These are phyloP conservation scores for Rhagonycha fulva DNA, from an alignment of 2,888 invertebrate genomes.

Conservation along the genomic window DNA sequence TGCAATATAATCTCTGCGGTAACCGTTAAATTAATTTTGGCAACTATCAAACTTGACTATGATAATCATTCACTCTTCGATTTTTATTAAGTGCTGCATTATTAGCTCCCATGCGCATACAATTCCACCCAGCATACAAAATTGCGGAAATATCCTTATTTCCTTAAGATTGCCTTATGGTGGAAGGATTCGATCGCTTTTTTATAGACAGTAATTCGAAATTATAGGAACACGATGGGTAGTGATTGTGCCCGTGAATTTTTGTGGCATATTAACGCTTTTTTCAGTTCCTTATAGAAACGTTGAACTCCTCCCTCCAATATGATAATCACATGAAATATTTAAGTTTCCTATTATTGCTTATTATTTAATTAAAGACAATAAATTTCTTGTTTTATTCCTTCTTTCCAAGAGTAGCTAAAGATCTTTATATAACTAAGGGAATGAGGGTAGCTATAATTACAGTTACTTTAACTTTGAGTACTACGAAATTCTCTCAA, in stretches of 20 bases:
- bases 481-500: no score
- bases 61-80: not conserved
- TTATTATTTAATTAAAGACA: no score
- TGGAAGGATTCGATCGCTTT: not conserved
- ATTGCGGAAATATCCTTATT: no score
- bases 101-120: not conserved
- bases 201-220: not conserved
- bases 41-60: not conserved
- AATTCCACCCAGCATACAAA: not conserved
- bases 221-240: not conserved
- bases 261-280: not conserved
- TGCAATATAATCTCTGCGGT: slow-evolving; percentile 8
- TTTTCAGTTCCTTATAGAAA: no score
- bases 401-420: no score
- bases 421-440: no score
- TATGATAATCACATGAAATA: no score
- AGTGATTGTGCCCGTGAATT: not conserved
- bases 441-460: no score
- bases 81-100: not conserved
- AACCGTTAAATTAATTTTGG: not conserved
- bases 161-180: not conserved
- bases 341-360: no score
- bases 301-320: no score
- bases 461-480: no score
- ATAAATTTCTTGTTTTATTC: no score